Base-by-base conservation (phyloP, 1,140 invertebrate genomes). In the Leptinotarsa undecemlineata region DNA sequence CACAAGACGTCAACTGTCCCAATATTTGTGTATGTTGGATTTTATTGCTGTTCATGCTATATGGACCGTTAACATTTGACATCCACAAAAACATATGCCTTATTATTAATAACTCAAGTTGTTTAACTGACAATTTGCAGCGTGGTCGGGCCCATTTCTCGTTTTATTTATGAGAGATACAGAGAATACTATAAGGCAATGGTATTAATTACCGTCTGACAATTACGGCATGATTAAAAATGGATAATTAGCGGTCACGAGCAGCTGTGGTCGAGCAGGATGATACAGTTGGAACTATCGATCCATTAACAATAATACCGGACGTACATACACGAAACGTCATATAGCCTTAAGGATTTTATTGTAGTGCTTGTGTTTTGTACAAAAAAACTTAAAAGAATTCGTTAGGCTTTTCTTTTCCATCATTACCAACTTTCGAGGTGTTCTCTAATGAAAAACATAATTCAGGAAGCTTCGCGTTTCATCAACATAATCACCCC, bases 121-220 rank as follows among this genome's bases (percentile, higher is more conserved):
- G 51, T 57, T 57, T 57, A 57, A 57, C 51, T 57, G 51, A 57
- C 51, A 57, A 57, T 57, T 57, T 57, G 51, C 51, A 57, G 51
- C 51, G 51, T 6, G 51, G 51, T 57, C 51, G 51, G 51, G 51
- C 51, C n/a, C 51, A 57, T 57, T 57, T 15, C 51, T 57, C n/a
- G 13, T 57, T 57, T 6, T 57, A 57, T 57, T 57, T 57, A 57
- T 57, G 51, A 57, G 51, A n/a, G 15, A 14, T n/a, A 57, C 51
- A 6, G n/a, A 57, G 51, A 15, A 57, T n/a, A 57, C 51, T 15
- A n/a, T 57, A 57, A 8, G 51, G 51, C 33, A 57, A 57, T 17
- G 51, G 51, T 17, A 57, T 57, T 57, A 57, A 57, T 57, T 57
- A 57, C n/a, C 15, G 15, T 17, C 14, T 57, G 17, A 15, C 51